phyloP scores from a whole-genome alignment of 2,797 vertebrate species.

The Xenentodon cancila region DNA sequence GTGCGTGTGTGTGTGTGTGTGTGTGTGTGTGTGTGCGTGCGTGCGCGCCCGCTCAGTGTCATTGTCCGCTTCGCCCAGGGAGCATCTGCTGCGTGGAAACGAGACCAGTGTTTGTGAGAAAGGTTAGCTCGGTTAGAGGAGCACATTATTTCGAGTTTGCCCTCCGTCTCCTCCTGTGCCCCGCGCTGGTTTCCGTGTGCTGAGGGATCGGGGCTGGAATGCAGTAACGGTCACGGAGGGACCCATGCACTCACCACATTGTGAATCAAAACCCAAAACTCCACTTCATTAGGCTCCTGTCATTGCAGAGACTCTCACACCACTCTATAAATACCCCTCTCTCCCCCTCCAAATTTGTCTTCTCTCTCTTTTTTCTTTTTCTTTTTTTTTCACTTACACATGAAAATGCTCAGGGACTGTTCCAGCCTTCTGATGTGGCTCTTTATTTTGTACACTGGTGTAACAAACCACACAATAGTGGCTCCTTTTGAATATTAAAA shows the following conservation, averaged over 20 bases:
- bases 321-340: constrained; percentile 84
- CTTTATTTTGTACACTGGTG: constrained; percentile 83
- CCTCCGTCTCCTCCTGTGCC: constrained; percentile 58
- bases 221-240: constrained; percentile 72
- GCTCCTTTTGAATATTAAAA: constrained; percentile 86
- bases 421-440: constrained; percentile 85
- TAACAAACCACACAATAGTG: constrained; percentile 83
- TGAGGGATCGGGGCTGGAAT: constrained; percentile 72
- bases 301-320: constrained; percentile 80
- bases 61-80: constrained; percentile 8
- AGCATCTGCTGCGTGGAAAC: constrained; percentile 41
- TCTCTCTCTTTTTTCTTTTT: constrained; percentile 77
- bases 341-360: constrained; percentile 82
- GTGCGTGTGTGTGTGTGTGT: constrained; percentile 6
- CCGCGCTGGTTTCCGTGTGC: constrained; percentile 65
- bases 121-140: constrained; percentile 64
- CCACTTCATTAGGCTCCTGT: constrained; percentile 81
- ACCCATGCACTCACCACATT: constrained; percentile 75
- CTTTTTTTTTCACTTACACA: constrained; percentile 74
- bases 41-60: constrained; percentile 1
- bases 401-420: constrained; percentile 83
- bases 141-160: constrained; percentile 64
- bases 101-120: constrained; percentile 46
- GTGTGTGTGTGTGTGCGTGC: constrained; percentile 2
- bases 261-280: constrained; percentile 79